Evolutionary conservation across 2,888 invertebrate species (phyloP).

Genomic region (Hipparchia semele): DNA sequence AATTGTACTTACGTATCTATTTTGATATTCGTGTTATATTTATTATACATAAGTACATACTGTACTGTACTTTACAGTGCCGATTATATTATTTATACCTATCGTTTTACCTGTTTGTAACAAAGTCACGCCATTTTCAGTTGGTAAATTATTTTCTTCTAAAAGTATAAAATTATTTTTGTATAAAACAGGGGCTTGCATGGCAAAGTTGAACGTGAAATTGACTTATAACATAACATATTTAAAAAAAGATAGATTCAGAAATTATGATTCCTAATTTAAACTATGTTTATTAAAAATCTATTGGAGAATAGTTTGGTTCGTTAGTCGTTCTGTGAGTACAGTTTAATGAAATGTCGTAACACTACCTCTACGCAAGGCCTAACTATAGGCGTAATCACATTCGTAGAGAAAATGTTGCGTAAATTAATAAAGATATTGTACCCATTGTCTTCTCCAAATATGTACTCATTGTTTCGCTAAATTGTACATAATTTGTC

Average conservation of each 20-base stretch:
- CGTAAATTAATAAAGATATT: constrained; percentile 51
- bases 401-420: constrained; percentile 46
- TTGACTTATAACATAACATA: not conserved
- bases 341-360: constrained; percentile 46
- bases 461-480: constrained; percentile 63
- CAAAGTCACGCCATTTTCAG: constrained; percentile 39
- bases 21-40: constrained; percentile 47
- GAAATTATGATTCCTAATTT: not conserved
- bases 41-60: constrained; percentile 38
- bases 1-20: constrained; percentile 45
- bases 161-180: constrained; percentile 19
- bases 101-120: constrained; percentile 41
- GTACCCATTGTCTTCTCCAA: constrained; percentile 37
- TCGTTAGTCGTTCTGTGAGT: constrained; percentile 40
- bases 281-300: not conserved
- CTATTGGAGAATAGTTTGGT: not conserved
- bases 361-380: constrained; percentile 56
- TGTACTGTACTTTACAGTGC: constrained; percentile 43
- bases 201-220: constrained; percentile 9
- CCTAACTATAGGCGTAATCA: constrained; percentile 55
- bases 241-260: not conserved
- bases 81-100: constrained; percentile 45
- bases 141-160: constrained; percentile 33
- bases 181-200: constrained; percentile 20
- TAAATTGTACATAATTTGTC: constrained; percentile 43